These are phyloP conservation scores for Ptilodon capucinus DNA, from an alignment of 2,888 invertebrate species.

Conservation along the genomic window DNA sequence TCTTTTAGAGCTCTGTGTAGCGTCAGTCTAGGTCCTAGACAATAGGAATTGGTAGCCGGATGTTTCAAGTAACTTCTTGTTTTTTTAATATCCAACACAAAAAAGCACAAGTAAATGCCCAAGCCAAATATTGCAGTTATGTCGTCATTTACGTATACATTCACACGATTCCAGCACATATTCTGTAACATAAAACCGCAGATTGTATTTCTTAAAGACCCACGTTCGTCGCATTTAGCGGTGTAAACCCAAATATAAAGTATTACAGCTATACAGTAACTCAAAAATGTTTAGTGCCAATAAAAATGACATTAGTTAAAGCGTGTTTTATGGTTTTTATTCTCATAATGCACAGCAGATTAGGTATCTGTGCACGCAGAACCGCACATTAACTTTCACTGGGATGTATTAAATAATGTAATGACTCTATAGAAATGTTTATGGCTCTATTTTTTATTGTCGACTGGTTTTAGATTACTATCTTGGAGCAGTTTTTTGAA, in stretches of 20 bases:
- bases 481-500: not conserved
- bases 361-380: slow-evolving; percentile 17
- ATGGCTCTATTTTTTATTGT: not conserved
- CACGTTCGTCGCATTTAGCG: slow-evolving; percentile 6
- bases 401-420: slow-evolving; percentile 22
- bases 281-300: slow-evolving; percentile 7
- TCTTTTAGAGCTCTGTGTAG: too few relatives aligned
- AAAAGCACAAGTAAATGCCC: not conserved
- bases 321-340: slow-evolving; percentile 4
- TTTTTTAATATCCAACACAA: too few relatives aligned
- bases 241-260: slow-evolving; percentile 10
- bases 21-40: too few relatives aligned
- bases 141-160: slow-evolving; percentile 12
- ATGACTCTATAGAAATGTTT: slow-evolving; percentile 8
- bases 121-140: not conserved
- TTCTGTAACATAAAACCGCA: slow-evolving; percentile 16
- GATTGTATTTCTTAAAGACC: slow-evolving; percentile 22
- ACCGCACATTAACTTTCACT: slow-evolving; percentile 29
- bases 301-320: slow-evolving; percentile 6
- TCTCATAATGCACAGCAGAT: slow-evolving; percentile 12
- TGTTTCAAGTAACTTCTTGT: too few relatives aligned
- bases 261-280: slow-evolving; percentile 2
- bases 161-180: slow-evolving; percentile 9
- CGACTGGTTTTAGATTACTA: slow-evolving; percentile 1
- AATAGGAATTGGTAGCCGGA: too few relatives aligned